phyloP scores from a whole-genome alignment of 1,140 invertebrate genomes.

The Trissolcus basalis region DNA sequence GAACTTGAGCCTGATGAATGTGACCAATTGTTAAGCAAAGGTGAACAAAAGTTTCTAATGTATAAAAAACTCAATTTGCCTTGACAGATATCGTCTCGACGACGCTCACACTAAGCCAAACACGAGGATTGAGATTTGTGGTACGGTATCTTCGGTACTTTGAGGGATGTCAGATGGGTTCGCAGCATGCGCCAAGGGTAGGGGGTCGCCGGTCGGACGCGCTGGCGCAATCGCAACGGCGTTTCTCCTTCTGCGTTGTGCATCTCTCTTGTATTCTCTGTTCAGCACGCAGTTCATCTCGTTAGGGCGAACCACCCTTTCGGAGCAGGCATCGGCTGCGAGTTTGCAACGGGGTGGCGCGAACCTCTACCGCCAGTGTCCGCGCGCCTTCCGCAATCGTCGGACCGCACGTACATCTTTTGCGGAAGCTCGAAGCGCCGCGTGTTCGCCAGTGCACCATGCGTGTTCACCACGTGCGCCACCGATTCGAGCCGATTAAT shows the following conservation, averaged over 20 bases:
- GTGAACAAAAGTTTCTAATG: too few relatives aligned
- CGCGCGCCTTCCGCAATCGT: conserved; percentile 75
- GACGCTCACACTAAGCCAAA: conserved; percentile 64
- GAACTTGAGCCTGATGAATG: too few relatives aligned
- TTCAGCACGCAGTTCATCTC: conserved; percentile 56
- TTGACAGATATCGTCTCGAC: conserved; percentile 11
- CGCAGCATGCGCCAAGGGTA: conserved; percentile 16
- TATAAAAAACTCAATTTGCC: conserved; percentile 6
- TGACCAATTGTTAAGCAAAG: too few relatives aligned
- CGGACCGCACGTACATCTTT: conserved; percentile 69
- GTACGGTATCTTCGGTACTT: conserved; percentile 63
- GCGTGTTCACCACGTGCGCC: conserved; percentile 24
- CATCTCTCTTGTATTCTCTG: conserved; percentile 58
- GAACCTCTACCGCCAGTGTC: conserved; percentile 70
- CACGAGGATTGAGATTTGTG: conserved; percentile 63
- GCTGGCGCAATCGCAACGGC: conserved; percentile 45
- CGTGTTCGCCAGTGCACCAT: conserved; percentile 54
- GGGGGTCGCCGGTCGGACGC: conserved; percentile 40
- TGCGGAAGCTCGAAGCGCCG: conserved; percentile 53
- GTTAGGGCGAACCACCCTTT: conserved; percentile 58
- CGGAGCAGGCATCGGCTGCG: conserved; percentile 41
- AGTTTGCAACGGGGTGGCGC: conserved; percentile 64
- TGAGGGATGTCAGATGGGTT: conserved; percentile 61
- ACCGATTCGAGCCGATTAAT: conserved; percentile 1
- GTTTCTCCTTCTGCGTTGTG: conserved; percentile 38